Evolutionary conservation across 2,888 invertebrate species (phyloP).

Genomic region (Phaonia tiefii): DNA sequence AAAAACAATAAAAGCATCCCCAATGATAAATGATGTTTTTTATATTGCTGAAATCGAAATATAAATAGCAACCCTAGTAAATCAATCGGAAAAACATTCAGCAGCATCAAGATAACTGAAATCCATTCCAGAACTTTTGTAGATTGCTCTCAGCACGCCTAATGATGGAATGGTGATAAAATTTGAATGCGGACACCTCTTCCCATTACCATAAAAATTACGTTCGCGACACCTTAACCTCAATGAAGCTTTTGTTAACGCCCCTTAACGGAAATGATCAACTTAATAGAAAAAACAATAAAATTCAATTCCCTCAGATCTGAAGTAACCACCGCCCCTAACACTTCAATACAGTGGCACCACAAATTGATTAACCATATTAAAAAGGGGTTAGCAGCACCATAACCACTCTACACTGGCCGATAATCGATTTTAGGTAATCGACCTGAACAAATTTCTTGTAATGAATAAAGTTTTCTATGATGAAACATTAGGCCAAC

Average conservation of each 20-base stretch:
- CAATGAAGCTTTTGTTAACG: not conserved
- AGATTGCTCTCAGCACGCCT: too few relatives aligned
- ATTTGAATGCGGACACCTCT: too few relatives aligned
- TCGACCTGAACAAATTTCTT: slow-evolving; percentile 41
- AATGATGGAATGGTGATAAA: too few relatives aligned
- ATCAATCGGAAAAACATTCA: too few relatives aligned
- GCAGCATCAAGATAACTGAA: too few relatives aligned
- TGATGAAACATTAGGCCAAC: not conserved
- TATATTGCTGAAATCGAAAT: too few relatives aligned
- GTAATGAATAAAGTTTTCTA: slow-evolving; percentile 5
- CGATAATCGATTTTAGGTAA: slow-evolving; percentile 57
- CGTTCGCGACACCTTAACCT: not conserved
- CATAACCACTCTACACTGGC: not conserved
- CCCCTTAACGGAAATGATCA: slow-evolving; percentile 13
- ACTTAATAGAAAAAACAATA: slow-evolving; percentile 2
- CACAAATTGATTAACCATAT: slow-evolving; percentile 27
- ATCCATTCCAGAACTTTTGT: too few relatives aligned
- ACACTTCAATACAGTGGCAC: not conserved
- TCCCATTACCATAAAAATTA: too few relatives aligned
- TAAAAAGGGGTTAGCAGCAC: slow-evolving; percentile 20
- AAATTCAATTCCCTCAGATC: slow-evolving; percentile 1
- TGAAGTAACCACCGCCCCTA: not conserved
- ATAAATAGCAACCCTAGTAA: too few relatives aligned
- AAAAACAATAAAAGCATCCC: too few relatives aligned
- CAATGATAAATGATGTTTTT: too few relatives aligned